Percentiles rank a stretch among this genome's conserved stretches.
These are phyloP conservation scores for Papilio helenus DNA, from an alignment of 1,140 invertebrate species.

Conservation along the genomic window DNA sequence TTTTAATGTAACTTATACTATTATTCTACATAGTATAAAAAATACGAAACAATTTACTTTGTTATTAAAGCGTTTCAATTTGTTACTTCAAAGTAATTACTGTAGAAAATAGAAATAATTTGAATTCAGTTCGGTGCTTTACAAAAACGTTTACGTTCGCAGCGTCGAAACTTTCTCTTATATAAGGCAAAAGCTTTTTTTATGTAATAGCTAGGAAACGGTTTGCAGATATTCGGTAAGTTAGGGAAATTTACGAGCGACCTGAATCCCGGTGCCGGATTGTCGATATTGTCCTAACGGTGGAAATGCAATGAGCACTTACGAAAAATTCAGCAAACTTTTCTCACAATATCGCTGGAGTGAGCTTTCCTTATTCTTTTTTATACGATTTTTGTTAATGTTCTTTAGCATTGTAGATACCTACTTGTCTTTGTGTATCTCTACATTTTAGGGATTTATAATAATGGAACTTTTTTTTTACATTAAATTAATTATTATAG, in stretches of 20 bases:
- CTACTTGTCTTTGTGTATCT: background rate
- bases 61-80: conserved; percentile 21
- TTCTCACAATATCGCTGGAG: background rate
- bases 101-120: conserved; percentile 27
- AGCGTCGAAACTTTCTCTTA: conserved; percentile 33
- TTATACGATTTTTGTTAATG: background rate
- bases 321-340: conserved; percentile 27
- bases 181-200: conserved; percentile 36
- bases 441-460: background rate
- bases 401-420: background rate
- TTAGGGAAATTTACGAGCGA: conserved; percentile 39
- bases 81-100: conserved; percentile 28
- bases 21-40: background rate
- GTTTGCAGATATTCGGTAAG: conserved; percentile 40
- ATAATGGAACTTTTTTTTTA: background rate
- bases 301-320: conserved; percentile 35
- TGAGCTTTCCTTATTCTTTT: background rate
- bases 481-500: too few relatives aligned
- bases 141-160: conserved; percentile 34
- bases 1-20: background rate
- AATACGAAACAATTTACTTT: background rate
- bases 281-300: conserved; percentile 37
- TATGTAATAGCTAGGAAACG: conserved; percentile 38
- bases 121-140: conserved; percentile 1
- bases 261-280: conserved; percentile 36